Conservation (phyloP, 2,797 vertebrate genomes). For the Helicolenus hilgendorfi region DNA sequence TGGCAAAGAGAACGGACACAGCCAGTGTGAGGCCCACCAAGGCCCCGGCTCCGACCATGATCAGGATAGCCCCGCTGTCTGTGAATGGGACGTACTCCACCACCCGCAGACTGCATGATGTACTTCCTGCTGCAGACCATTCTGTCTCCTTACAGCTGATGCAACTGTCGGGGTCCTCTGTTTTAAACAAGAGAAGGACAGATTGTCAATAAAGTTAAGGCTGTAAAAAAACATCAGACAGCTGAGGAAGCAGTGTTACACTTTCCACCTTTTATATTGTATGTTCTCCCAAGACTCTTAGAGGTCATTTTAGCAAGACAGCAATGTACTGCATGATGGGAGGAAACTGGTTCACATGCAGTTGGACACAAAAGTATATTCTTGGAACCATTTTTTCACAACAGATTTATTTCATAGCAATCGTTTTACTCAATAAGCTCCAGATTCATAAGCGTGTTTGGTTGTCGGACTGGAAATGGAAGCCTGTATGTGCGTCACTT, state of each 20-base stretch:
- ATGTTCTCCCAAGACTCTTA: too few species aligned
- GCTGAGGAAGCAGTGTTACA: neutral
- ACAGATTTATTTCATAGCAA: too few species aligned
- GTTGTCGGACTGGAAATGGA: too few species aligned
- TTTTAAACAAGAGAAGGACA: neutral
- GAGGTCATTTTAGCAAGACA: too few species aligned
- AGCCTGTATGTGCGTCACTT: too few species aligned
- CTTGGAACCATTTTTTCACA: too few species aligned
- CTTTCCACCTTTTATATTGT: too few species aligned
- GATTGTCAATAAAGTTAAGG: neutral
- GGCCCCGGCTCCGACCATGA: constrained; percentile 67
- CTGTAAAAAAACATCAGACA: neutral
- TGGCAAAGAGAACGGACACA: constrained; percentile 85
- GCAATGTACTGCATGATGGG: neutral
- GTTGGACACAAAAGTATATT: neutral
- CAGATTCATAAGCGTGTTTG: too few species aligned
- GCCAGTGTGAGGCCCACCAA: constrained; percentile 77
- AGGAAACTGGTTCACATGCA: neutral
- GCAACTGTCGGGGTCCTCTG: constrained; percentile 76
- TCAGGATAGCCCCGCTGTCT: constrained; percentile 72
- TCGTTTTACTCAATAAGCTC: too few species aligned
- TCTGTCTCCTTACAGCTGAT: constrained; percentile 80
- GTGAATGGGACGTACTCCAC: constrained; percentile 86
- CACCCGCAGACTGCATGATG: constrained; percentile 81
- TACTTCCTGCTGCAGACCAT: constrained; percentile 88